Conservation (phyloP, 1,140 invertebrate genomes). For the Pygmarrhopalites habei region DNA sequence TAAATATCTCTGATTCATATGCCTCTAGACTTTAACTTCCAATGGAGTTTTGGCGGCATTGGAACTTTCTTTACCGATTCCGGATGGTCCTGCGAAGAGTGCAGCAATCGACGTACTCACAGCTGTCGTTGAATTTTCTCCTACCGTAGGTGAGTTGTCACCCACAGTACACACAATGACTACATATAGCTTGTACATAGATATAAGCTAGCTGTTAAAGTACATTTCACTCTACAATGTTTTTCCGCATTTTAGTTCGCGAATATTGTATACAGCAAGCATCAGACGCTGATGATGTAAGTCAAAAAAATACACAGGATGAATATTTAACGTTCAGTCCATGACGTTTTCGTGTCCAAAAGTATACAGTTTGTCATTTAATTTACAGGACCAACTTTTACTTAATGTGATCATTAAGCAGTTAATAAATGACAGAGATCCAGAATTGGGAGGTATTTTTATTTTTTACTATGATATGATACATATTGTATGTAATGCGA, state of each 20-base stretch:
- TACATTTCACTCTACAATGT: no score
- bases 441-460: slow-evolving; percentile 90
- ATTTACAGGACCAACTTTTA: slow-evolving; percentile 76
- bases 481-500: no score
- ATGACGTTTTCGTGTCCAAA: slow-evolving; percentile 12
- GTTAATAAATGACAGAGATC: slow-evolving; percentile 77
- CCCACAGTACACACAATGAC: no score
- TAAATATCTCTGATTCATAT: background rate
- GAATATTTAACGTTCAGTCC: background rate
- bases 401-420: slow-evolving; percentile 97
- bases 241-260: no score
- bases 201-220: no score
- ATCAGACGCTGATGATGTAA: slow-evolving; percentile 77
- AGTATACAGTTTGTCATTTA: background rate
- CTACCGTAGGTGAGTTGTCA: no score
- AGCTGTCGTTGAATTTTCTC: slow-evolving; percentile 96
- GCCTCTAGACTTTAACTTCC: slow-evolving; percentile 69
- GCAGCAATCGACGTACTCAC: slow-evolving; percentile 96
- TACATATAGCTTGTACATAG: no score
- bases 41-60: slow-evolving; percentile 88
- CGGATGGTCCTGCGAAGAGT: slow-evolving; percentile 86
- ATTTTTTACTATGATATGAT: no score
- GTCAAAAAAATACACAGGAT: slow-evolving; percentile 31
- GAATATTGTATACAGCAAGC: slow-evolving; percentile 92
- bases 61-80: slow-evolving; percentile 87